Evolutionary conservation across 1,140 invertebrate species (phyloP), one percentile per base, ranked within the genome.

Genomic region (Drosophila ananassae): DNA sequence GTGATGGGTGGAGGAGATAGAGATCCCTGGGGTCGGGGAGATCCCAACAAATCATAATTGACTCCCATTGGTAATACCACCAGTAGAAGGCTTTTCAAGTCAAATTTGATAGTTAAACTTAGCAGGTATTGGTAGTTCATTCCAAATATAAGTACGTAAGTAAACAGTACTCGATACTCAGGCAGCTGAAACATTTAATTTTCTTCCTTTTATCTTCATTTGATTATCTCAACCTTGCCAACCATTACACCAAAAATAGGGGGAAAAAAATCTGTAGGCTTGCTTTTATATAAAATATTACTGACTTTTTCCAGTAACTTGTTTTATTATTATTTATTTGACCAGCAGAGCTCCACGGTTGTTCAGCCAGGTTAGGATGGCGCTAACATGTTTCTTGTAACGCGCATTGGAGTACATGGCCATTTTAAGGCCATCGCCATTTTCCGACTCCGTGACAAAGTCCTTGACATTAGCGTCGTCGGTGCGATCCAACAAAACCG

Each of bases 401-500:
- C 64, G 67, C 3, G 30, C 28, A 55, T 82, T 84, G 0, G 64
- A 57, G 32, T 67, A 84, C 74, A 89, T 81, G 0, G 51, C 39
- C n/a, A 73, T 71, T 41, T 77, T 83, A 0, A 89, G 55, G 5
- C 39, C 50, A 0, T 71, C 48, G 5, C 80, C 78, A 47, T 61
- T 57, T 2, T 73, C 59, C 2, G 67, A 53, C 9, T 76, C 72
- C 8, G 68, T 66, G 4, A 89, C 13, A 39, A 78, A 80, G 46
- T 82, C 79, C 0, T 28, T 64, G 34, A 51, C 37, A 53, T 80
- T 78, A 9, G 74, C 62, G 0, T 53, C 62, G 21, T 79, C 72
- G 0, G 41, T 74, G 10, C 63, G 73, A 48, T 87, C 79, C 10
- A 83, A 50, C 10, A 89, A 47, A 2, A 79, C 58, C 21, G 77